Conservation (phyloP, 2,888 invertebrate genomes). For the Nephrotoma flavescens region DNA sequence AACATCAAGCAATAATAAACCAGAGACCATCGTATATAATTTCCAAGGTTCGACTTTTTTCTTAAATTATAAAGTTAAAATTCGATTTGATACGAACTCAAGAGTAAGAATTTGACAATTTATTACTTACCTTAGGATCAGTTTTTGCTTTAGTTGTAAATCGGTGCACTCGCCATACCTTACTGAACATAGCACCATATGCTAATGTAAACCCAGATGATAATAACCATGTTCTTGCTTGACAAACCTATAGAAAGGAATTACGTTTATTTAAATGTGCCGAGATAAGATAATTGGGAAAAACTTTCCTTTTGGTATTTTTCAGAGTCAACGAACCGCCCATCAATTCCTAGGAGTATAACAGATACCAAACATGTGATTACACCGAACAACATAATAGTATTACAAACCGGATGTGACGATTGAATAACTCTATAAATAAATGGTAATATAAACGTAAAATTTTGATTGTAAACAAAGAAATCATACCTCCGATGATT, state of each 20-base stretch:
- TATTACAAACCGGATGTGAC: slow-evolving; percentile 96
- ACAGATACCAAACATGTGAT: slow-evolving; percentile 85
- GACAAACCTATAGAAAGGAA: slow-evolving; percentile 50
- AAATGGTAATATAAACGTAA: not conserved
- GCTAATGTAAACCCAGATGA: slow-evolving; percentile 92
- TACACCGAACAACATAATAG: slow-evolving; percentile 87
- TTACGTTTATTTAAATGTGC: not conserved
- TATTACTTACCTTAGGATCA: slow-evolving; percentile 55
- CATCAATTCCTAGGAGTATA: slow-evolving; percentile 75
- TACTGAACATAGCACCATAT: slow-evolving; percentile 98
- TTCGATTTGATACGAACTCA: not conserved
- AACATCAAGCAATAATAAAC: slow-evolving; percentile 73
- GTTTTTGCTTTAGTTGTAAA: slow-evolving; percentile 88
- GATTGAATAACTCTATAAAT: slow-evolving; percentile 75
- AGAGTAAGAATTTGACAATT: not conserved
- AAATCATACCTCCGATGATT: slow-evolving; percentile 70
- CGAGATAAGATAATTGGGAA: not conserved
- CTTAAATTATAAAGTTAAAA: slow-evolving; percentile 34
- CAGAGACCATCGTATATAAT: slow-evolving; percentile 85
- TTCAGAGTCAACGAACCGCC: slow-evolving; percentile 61
- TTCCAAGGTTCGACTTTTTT: slow-evolving; percentile 92
- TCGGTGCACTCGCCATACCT: slow-evolving; percentile 97
- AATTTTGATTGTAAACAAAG: not conserved
- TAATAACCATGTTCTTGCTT: slow-evolving; percentile 84
- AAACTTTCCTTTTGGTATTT: slow-evolving; percentile 45